Evolutionary conservation across 2,113 vertebrate species (phyloP).

Genomic region (Lates calcarifer): DNA sequence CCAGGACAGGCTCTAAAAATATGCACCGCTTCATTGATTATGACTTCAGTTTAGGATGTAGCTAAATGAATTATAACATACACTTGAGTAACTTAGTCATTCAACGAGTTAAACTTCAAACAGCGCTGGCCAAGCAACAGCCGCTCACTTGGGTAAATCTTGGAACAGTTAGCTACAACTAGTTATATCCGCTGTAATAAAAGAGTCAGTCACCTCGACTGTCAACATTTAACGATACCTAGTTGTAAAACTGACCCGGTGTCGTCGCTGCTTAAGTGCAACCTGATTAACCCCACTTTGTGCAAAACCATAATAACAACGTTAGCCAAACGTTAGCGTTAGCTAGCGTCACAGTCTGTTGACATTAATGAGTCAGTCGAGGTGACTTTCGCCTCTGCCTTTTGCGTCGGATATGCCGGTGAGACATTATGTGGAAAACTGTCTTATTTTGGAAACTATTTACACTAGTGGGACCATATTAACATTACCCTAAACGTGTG

Average conservation of each 20-base stretch:
- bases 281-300: neutral
- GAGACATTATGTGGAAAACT: neutral
- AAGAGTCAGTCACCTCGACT: neutral
- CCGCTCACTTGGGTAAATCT: neutral
- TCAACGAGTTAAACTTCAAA: constrained; percentile 14
- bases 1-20: neutral
- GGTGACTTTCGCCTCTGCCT: constrained; percentile 32
- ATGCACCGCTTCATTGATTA: neutral
- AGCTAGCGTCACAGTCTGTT: constrained; percentile 23
- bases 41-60: neutral
- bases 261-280: neutral
- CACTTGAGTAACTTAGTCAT: neutral
- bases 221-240: neutral
- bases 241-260: neutral
- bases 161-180: neutral
- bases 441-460: neutral
- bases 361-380: constrained; percentile 13
- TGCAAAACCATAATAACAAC: neutral
- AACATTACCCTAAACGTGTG: neutral
- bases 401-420: neutral
- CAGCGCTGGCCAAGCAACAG: neutral
- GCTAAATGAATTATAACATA: neutral
- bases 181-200: too few species aligned
- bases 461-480: too few species aligned
- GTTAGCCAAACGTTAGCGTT: constrained; percentile 34